Base-by-base conservation (phyloP, 2,113 vertebrate genomes). In the Epinephelus cyanopodus region DNA sequence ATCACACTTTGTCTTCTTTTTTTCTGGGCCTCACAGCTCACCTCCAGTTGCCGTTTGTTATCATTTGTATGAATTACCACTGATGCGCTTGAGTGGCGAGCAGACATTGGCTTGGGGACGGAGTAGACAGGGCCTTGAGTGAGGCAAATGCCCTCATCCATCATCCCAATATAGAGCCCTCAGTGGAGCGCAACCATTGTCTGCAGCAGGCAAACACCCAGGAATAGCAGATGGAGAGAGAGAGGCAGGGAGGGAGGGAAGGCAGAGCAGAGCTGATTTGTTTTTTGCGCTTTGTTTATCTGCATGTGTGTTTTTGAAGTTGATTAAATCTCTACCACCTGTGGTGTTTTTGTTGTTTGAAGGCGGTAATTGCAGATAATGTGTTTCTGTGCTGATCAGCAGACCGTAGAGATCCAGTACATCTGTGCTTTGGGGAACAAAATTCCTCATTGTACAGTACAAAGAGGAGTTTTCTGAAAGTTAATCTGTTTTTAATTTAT, bases 81-180 rank as follows among this genome's bases (percentile, higher is more conserved):
- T 82, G 85, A 83, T 87, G 81, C 66, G 68, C 84, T 82, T 47
- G 88, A 91, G 88, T 77, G 83, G 83, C 17, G 78, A 88, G 85
- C 89, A 87, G 92, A 85, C 88, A 74, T 77, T 79, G 88, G 89
- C 86, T 77, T 23, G 23, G 83, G 81, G 85, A 89, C 1, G 58
- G 70, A 78, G 90, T 74, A 87, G 86, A 91, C 82, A 15, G 61
- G 88, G 88, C 90, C 93, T 92, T 92, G 87, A 92, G 82, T 86
- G 89, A 79, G 66, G 92, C 89, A 90, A 94, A 93, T 87, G 93
- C 90, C 86, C 88, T 93, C 94, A 93, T 94, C 91, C 85, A 93
- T 94, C 94, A 91, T 94, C 81, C 80, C 87, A 85, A 83, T 90
- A 88, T 89, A 85, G 87, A 91, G 89, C 90, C 79, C 90, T 91